Conservation (phyloP, 2,113 vertebrate species). For the Hippocampus guttulatus region DNA sequence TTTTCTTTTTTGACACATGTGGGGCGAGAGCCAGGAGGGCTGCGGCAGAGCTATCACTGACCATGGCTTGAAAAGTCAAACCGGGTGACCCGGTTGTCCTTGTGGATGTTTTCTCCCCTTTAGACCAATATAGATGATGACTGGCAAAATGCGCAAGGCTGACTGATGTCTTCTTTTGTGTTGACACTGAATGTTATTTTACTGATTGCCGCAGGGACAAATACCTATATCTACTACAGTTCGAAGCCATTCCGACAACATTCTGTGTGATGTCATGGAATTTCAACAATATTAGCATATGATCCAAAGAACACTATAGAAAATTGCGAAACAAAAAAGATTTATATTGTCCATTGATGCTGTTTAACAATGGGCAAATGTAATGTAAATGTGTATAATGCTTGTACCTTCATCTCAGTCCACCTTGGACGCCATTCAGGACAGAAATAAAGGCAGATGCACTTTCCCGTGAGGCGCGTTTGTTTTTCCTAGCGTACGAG, state of each 20-base stretch:
- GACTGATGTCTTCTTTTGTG: constrained; percentile 6
- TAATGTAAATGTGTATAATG: constrained; percentile 24
- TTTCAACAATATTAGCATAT: too few relatives aligned
- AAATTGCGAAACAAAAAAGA: too few relatives aligned
- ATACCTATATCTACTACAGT: background rate
- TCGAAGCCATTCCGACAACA: too few relatives aligned
- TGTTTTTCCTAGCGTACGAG: constrained; percentile 51
- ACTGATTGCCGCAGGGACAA: constrained; percentile 22
- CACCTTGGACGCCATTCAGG: constrained; percentile 40
- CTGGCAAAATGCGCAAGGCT: constrained; percentile 25
- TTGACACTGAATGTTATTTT: constrained; percentile 36
- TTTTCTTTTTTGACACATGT: constrained; percentile 33
- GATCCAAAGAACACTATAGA: too few relatives aligned
- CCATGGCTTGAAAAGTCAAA: constrained; percentile 45
- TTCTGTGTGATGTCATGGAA: too few relatives aligned
- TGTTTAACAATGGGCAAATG: constrained; percentile 10
- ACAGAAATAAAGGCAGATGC: constrained; percentile 56
- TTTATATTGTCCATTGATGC: background rate
- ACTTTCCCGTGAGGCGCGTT: constrained; percentile 47
- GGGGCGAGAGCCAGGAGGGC: too few relatives aligned
- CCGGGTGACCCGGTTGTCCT: constrained; percentile 21
- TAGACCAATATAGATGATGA: constrained; percentile 17
- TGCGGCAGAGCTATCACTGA: constrained; percentile 21
- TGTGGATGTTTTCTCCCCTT: constrained; percentile 38
- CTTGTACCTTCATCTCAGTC: constrained; percentile 13